These are phyloP conservation scores for Euproctis similis DNA, from an alignment of 2,888 invertebrate species.

Conservation along the genomic window DNA sequence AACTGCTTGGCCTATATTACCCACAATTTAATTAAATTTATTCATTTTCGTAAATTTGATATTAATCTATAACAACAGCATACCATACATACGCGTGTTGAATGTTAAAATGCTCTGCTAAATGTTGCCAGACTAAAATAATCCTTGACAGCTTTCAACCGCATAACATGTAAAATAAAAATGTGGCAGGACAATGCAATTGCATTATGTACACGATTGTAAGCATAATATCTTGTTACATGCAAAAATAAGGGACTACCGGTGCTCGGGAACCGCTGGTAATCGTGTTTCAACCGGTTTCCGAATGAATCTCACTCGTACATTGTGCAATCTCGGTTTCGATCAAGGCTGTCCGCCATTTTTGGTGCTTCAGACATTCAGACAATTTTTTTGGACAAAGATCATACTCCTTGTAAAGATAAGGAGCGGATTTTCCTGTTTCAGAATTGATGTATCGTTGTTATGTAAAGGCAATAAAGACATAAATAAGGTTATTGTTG, in stretches of 20 bases:
- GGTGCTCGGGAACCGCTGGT: slow-evolving; percentile 35
- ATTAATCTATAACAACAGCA: too few species aligned
- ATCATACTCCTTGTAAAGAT: too few species aligned
- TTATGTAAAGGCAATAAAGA: slow-evolving; percentile 15
- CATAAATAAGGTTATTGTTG: slow-evolving; percentile 3
- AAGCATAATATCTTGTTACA: slow-evolving; percentile 47
- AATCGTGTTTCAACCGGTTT: slow-evolving; percentile 53
- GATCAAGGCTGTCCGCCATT: slow-evolving; percentile 34
- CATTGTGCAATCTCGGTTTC: slow-evolving; percentile 31
- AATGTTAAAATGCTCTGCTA: too few species aligned
- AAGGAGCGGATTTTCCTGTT: slow-evolving; percentile 15
- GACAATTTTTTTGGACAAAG: slow-evolving; percentile 8
- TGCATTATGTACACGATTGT: slow-evolving; percentile 33
- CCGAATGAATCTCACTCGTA: slow-evolving; percentile 28
- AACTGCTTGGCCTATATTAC: too few species aligned
- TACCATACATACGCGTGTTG: too few species aligned
- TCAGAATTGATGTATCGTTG: slow-evolving; percentile 8
- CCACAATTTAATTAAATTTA: too few species aligned
- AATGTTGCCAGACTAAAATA: slow-evolving; percentile 1
- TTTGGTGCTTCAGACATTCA: slow-evolving; percentile 29
- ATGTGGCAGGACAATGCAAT: slow-evolving; percentile 28
- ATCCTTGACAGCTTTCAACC: slow-evolving; percentile 10
- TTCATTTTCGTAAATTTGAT: too few species aligned
- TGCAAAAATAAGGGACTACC: slow-evolving; percentile 49
- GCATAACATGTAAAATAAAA: slow-evolving; percentile 11